Conservation (phyloP, 1,140 invertebrate species). For the Ridgeia piscesae region DNA sequence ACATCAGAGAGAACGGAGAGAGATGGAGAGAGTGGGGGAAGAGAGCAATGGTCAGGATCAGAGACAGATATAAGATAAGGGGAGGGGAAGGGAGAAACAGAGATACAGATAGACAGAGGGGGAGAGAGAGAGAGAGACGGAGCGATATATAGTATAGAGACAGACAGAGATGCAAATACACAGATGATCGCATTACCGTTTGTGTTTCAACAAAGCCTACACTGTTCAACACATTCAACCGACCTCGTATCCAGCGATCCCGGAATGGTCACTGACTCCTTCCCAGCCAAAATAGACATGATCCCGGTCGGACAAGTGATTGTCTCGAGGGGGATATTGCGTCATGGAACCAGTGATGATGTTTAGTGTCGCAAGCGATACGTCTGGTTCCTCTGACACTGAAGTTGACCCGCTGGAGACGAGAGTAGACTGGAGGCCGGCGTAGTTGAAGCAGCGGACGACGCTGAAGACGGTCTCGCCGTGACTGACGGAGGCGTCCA, state of each 20-base stretch:
- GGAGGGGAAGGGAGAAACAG: too few relatives aligned
- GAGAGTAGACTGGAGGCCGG: background rate
- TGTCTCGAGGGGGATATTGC: background rate
- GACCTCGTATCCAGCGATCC: background rate
- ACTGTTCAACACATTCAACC: background rate
- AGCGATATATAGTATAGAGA: too few relatives aligned
- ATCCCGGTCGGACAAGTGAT: background rate
- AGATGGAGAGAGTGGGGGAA: too few relatives aligned
- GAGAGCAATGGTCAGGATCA: too few relatives aligned
- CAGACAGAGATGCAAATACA: too few relatives aligned
- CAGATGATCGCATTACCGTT: too few relatives aligned
- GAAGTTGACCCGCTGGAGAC: background rate
- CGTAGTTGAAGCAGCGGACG: background rate
- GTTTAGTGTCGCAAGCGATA: background rate
- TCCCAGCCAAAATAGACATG: background rate
- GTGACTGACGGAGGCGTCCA: background rate
- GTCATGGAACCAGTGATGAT: background rate
- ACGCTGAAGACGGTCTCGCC: background rate
- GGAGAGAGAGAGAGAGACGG: too few relatives aligned
- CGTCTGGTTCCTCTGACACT: background rate
- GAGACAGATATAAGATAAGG: too few relatives aligned
- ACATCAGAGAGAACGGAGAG: too few relatives aligned
- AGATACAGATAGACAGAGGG: too few relatives aligned
- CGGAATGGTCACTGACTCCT: background rate
- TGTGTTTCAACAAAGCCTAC: too few relatives aligned